Base-by-base conservation (phyloP, 1,140 invertebrate genomes). In the Procambarus clarkii region DNA sequence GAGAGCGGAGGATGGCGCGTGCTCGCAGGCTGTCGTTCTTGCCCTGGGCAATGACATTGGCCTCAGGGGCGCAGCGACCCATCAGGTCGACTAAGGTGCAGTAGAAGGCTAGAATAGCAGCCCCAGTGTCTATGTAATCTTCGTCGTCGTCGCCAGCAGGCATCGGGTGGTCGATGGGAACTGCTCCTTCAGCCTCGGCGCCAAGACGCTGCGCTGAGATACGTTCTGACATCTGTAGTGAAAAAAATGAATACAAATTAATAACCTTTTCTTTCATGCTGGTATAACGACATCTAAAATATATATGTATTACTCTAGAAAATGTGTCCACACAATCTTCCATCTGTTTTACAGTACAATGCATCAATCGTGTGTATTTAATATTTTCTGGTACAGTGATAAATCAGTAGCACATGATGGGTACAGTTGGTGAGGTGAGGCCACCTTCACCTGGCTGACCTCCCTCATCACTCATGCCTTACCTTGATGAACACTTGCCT, bases 11-110 rank as follows among this genome's bases (percentile, higher is more conserved):
- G 95, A 99, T 99, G 85, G 99, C 98, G 94, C 99, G 96, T 21
- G 99, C 99, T 95, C 99, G 96, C n/a, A 99, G 95, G 34, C 98
- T 99, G 94, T 99, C 99, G 94, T 99, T 99, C 95, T 99, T 99
- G 88, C 97, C 98, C 97, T 96, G 95, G 94, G 94, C 93, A 64
- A 93, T 93, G 15, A 93, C 88, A 48, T 92, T 91, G 15, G 93
- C 96, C 95, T 99, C 99, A 0, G 99, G 99, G 69, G 99, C 99
- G 96, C 99, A 99, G 78, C 99, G 96, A 44, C 99, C 99, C 24
- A 99, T 95, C 45, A 99, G 95, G 94, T 99, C 99, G 0, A 99
- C 99, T 2, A 99, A 95, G 0, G 98, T 99, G 93, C 99, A 99
- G 95, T 99, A 99, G 95, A 99, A 99, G 94, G 98, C 98, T 0